Conservation (phyloP, 2,113 vertebrate species). For the Chloroceryle aenea region DNA sequence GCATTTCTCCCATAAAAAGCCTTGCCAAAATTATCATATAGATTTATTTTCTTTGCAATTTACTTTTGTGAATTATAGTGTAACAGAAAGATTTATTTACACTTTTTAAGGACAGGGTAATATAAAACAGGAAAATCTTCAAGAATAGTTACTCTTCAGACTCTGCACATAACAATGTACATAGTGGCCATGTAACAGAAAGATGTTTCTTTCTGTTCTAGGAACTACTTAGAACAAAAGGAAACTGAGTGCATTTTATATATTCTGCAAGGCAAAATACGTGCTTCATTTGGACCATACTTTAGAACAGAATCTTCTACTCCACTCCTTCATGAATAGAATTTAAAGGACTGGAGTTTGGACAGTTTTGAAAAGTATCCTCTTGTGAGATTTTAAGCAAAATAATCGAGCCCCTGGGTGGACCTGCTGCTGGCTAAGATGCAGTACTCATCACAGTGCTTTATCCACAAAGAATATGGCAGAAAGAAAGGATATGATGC, state of each 20-base stretch:
- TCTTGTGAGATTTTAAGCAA: background rate
- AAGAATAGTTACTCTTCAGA: background rate
- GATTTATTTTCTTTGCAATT: background rate
- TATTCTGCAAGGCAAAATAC: background rate
- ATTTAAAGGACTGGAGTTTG: background rate
- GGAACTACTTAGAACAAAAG: background rate
- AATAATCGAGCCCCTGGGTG: background rate
- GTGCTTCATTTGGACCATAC: background rate
- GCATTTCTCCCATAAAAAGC: background rate
- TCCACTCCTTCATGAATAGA: background rate
- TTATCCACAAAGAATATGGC: background rate
- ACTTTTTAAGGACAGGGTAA: background rate
- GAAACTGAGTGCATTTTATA: background rate
- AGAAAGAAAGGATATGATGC: background rate
- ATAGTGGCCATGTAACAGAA: background rate
- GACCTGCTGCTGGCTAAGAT: background rate
- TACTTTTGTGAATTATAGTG: background rate
- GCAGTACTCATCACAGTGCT: accelerated
- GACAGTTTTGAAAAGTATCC: background rate
- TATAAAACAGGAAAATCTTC: background rate
- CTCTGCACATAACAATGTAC: background rate
- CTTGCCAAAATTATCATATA: background rate
- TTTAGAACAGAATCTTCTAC: background rate
- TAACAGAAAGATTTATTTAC: background rate
- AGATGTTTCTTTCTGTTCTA: background rate